Evolutionary conservation across 92 coral and sea anemone species (phyloP).

Genomic region (Zoanthus solanderi): DNA sequence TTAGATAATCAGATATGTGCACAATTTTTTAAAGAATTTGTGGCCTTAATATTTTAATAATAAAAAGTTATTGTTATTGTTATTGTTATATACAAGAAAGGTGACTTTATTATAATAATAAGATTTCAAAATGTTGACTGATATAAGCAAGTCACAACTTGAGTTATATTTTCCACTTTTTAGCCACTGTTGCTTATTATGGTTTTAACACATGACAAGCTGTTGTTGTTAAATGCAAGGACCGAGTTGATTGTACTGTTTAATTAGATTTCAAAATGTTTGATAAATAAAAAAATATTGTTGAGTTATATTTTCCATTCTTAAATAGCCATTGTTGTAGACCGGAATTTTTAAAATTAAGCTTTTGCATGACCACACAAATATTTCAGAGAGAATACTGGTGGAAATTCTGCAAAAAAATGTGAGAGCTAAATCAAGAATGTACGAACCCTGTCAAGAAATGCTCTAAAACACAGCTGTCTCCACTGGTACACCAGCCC

Average conservation of each 20-base stretch:
- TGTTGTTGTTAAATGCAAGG: conserved; percentile 35
- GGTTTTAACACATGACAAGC: conserved; percentile 34
- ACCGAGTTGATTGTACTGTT: conserved; percentile 20
- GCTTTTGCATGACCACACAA: conserved; percentile 11
- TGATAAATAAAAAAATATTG: conserved; percentile 18
- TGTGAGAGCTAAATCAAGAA: conserved; percentile 16
- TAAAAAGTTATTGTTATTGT: conserved; percentile 6
- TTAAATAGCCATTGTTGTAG: conserved; percentile 27
- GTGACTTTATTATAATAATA: conserved; percentile 6
- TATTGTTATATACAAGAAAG: not conserved
- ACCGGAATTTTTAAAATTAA: conserved; percentile 4
- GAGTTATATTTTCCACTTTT: conserved; percentile 24
- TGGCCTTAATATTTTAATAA: not conserved
- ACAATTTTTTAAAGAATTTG: conserved; percentile 3
- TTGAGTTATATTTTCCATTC: conserved; percentile 31
- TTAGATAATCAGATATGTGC: conserved; percentile 27
- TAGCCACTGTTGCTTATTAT: conserved; percentile 29
- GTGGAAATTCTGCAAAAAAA: conserved; percentile 24
- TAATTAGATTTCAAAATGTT: conserved; percentile 33
- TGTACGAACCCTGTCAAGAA: conserved; percentile 19
- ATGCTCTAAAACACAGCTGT: conserved; percentile 23
- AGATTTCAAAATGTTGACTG: conserved; percentile 9
- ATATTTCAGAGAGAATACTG: conserved; percentile 33
- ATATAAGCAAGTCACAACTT: conserved; percentile 18
- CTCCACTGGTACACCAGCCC: conserved; percentile 33